Percentiles rank a stretch among this genome's conserved stretches.
phyloP scores from a whole-genome alignment of 2,888 invertebrate genomes.

The Amphipoea lucens region DNA sequence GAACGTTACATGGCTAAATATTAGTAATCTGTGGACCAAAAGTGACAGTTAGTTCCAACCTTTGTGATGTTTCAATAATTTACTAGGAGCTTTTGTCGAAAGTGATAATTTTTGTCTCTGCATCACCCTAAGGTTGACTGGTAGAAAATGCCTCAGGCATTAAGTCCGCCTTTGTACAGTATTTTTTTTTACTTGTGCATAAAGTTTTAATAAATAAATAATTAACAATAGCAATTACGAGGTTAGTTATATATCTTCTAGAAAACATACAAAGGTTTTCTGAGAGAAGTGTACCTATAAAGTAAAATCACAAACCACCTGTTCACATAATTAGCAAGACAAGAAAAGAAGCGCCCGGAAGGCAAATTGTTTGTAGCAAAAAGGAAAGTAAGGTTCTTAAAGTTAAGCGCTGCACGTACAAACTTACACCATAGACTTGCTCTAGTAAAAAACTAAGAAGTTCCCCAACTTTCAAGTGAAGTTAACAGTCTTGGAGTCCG shows the following conservation, averaged over 20 bases:
- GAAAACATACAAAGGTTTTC: background rate
- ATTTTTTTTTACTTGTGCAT: too few relatives aligned
- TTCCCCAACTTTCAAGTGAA: constrained; percentile 51
- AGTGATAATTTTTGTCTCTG: too few relatives aligned
- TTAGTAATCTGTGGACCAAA: background rate
- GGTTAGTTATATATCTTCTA: background rate
- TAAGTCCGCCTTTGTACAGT: too few relatives aligned
- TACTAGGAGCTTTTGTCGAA: background rate
- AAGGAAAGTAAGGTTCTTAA: constrained; percentile 24
- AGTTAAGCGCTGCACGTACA: constrained; percentile 44
- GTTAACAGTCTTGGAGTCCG: constrained; percentile 47
- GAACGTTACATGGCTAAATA: background rate
- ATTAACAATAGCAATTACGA: background rate
- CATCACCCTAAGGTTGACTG: too few relatives aligned
- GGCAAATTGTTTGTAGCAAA: constrained; percentile 24
- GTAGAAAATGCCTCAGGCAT: too few relatives aligned
- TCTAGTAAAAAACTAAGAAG: constrained; percentile 44
- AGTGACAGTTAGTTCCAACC: background rate
- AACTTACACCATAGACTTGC: constrained; percentile 47
- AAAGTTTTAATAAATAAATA: too few relatives aligned
- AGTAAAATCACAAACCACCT: constrained; percentile 39
- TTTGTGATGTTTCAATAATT: background rate
- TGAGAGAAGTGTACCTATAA: constrained; percentile 3
- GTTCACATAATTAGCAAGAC: constrained; percentile 38
- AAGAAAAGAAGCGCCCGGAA: constrained; percentile 21